phyloP scores from a whole-genome alignment of 2,113 vertebrate genomes.

The Ondatra zibethicus region DNA sequence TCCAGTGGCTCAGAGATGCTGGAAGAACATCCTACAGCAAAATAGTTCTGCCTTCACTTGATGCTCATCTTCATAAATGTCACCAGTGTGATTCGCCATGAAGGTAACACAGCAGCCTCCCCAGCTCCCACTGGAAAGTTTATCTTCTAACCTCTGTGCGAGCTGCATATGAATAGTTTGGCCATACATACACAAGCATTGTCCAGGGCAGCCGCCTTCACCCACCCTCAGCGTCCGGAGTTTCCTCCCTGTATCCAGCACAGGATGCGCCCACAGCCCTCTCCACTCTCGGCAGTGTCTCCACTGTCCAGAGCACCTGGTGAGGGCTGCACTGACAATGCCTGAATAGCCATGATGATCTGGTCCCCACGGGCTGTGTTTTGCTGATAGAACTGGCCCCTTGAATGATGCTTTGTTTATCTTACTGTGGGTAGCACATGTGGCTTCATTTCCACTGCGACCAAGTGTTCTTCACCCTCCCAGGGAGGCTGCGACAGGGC shows the following conservation, averaged over 20 bases:
- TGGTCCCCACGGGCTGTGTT: not conserved
- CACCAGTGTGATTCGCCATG: fast-evolving
- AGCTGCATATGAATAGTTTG: not conserved
- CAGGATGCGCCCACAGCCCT: fast-evolving
- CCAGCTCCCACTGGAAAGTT: fast-evolving
- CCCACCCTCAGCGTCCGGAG: not conserved
- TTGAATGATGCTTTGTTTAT: not conserved
- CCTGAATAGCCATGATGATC: not conserved
- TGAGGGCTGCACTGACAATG: not conserved
- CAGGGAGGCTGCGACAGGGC: not conserved
- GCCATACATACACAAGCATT: not conserved
- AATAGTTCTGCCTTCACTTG: not conserved
- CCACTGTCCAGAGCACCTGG: not conserved
- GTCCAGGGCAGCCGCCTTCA: not conserved
- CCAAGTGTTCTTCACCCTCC: no score
- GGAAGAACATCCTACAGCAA: not conserved
- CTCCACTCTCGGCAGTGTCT: not conserved
- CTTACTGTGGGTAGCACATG: fast-evolving
- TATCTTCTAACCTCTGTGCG: not conserved
- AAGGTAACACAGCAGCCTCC: not conserved
- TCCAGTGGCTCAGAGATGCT: not conserved
- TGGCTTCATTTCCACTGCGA: fast-evolving
- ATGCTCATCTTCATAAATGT: not conserved
- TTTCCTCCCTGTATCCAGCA: not conserved
- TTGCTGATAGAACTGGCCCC: not conserved